Percentiles rank a stretch among this genome's conserved stretches.
Evolutionary conservation across 1,140 invertebrate species (phyloP).

Genomic region (Brachionus rotundiformis): DNA sequence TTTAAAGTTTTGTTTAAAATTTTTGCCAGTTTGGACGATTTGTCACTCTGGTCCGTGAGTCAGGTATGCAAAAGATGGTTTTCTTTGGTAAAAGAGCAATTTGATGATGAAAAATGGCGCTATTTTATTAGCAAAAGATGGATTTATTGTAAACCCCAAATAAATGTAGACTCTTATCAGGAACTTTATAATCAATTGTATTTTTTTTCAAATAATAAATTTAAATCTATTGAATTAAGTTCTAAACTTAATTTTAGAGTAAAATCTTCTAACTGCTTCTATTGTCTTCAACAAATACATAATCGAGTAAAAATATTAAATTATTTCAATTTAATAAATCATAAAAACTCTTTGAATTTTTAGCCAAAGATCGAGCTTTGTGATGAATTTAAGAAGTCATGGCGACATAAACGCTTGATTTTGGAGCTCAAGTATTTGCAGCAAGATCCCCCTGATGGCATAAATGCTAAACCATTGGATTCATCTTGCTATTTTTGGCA

Average conservation of each 20-base stretch:
- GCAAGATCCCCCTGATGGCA: constrained; percentile 83
- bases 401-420: constrained; percentile 60
- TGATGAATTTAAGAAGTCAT: constrained; percentile 57
- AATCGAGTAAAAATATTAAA: constrained; percentile 12
- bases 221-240: constrained; percentile 2
- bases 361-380: not conserved
- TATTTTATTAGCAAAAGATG: constrained; percentile 74
- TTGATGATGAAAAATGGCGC: constrained; percentile 76
- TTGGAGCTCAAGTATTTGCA: constrained; percentile 62
- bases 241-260: constrained; percentile 41
- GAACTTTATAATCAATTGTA: constrained; percentile 70
- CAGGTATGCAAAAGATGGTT: constrained; percentile 83
- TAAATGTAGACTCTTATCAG: constrained; percentile 74
- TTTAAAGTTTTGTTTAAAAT: constrained; percentile 78
- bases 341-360: no score
- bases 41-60: constrained; percentile 81
- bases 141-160: constrained; percentile 78
- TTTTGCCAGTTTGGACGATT: constrained; percentile 84
- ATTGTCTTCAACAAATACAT: constrained; percentile 44
- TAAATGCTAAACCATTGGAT: constrained; percentile 82
- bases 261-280: constrained; percentile 51
- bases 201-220: constrained; percentile 53
- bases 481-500: constrained; percentile 64
- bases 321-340: no score
- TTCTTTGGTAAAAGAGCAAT: constrained; percentile 74